Percentiles rank a stretch among this genome's conserved stretches.
These are phyloP conservation scores for Phrynosoma blainvillii DNA, from an alignment of 2,113 vertebrate genomes.

Conservation along the genomic window DNA sequence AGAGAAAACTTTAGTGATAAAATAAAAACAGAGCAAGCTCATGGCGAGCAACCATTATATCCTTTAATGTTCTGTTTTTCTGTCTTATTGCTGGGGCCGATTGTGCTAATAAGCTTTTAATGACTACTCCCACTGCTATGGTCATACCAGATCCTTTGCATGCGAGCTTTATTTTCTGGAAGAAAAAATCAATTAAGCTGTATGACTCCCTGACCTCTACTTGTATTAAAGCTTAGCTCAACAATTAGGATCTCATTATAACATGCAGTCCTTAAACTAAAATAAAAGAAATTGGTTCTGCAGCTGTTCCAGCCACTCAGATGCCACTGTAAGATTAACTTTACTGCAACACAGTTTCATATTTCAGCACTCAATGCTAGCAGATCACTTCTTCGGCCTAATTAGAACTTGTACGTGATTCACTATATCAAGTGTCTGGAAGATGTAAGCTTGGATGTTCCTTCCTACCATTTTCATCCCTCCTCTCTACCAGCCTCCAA, in stretches of 20 bases:
- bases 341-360: neutral
- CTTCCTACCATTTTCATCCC: neutral
- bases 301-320: conserved; percentile 42
- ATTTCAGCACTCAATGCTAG: neutral
- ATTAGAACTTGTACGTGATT: conserved; percentile 44
- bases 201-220: conserved; percentile 51
- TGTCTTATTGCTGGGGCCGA: conserved; percentile 43
- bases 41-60: conserved; percentile 27
- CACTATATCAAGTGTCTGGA: conserved; percentile 9
- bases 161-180: conserved; percentile 51
- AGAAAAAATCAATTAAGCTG: conserved; percentile 65
- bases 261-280: neutral
- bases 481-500: neutral
- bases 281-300: conserved; percentile 28
- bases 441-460: conserved; percentile 20
- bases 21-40: conserved; percentile 18
- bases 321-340: conserved; percentile 48
- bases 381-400: conserved; percentile 28
- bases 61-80: conserved; percentile 35
- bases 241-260: conserved; percentile 51
- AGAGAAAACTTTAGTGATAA: conserved; percentile 8
- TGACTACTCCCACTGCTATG: conserved; percentile 46
- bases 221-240: conserved; percentile 37
- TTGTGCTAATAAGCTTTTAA: conserved; percentile 68
- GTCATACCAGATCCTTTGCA: conserved; percentile 24